Base-by-base conservation (phyloP, 1,140 invertebrate species). In the Galendromus occidentalis region DNA sequence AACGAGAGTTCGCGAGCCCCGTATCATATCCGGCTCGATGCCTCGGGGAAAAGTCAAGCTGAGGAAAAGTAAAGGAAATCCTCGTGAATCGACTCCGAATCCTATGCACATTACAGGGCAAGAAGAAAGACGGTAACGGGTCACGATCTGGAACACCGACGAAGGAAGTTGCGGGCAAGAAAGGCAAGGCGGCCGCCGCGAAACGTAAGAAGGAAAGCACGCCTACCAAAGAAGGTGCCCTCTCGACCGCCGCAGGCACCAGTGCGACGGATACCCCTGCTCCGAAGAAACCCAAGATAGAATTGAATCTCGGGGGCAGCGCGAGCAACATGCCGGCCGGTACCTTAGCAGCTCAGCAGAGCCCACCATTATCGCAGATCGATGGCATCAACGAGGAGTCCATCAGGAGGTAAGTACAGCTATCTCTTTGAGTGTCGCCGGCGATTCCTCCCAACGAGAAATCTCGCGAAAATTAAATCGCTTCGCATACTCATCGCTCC, bases 301-400 rank as follows among this genome's bases (percentile, higher is more conserved):
- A 71, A 59, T 22, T 59, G 1, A 59, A 59, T 25, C 51, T 59
- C 51, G 51, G 51, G 25, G 33, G 25, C 51, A 59, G 33, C 51
- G 25, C 33, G 2, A 59, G 33, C 22, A 59, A 59, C 20, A 25
- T 55, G 2, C 45, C 66, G 14, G 45, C 51, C 12, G 59, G 64
- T 28, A 44, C 45, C 41, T 47, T 22, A 5, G 12, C 25, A 59
- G 51, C 25, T 42, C 66, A 47, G 14, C 44, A 63, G 44, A 59
- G 42, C 20, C 20, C 65, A 72, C 79, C 33, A 22, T 33, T 59
- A 22, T 25, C 51, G 9, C 51, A 59, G 51, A 33, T 59, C 71
- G 89, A 87, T 70, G 89, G 89, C 22, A 89, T 94, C 18, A 90
- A 87, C 1, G 92, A 97, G 76, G 92, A 96, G 70, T 86, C 89